A percentile compares a stretch with the other conserved stretches of the same genome.
These are phyloP conservation scores for Silvanus unidentatus DNA, from an alignment of 2,888 invertebrate genomes.

Conservation along the genomic window DNA sequence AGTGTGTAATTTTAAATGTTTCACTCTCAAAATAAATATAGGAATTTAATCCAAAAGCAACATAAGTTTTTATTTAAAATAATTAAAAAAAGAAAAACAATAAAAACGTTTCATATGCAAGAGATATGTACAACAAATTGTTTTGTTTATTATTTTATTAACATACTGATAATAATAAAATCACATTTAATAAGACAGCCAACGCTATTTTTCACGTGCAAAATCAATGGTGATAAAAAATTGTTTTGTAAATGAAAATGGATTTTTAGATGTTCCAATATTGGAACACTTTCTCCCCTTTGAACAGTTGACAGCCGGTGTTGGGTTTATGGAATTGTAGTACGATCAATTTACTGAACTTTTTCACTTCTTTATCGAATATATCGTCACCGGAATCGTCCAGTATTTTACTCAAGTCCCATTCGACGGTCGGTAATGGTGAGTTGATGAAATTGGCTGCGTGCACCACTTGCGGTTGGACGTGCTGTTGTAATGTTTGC, in stretches of 20 bases:
- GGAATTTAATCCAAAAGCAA: not conserved
- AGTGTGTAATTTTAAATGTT: no score
- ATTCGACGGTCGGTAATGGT: conserved; percentile 61
- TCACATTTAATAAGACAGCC: conserved; percentile 1
- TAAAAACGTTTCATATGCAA: not conserved
- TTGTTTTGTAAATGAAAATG: no score
- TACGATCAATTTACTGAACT: conserved; percentile 67
- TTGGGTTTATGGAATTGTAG: conserved; percentile 67
- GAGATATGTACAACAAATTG: no score
- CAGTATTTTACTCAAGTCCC: conserved; percentile 60
- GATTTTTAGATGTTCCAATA: conserved; percentile 55
- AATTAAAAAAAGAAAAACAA: not conserved
- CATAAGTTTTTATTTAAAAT: conserved; percentile 1
- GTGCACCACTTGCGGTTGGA: conserved; percentile 63
- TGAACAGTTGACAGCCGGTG: conserved; percentile 51
- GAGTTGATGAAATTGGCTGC: conserved; percentile 68
- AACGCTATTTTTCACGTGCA: not conserved
- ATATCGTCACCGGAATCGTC: conserved; percentile 62
- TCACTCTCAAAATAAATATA: no score
- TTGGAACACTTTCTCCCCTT: conserved; percentile 59
- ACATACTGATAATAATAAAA: not conserved
- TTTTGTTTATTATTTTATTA: no score
- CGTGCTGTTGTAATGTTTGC: conserved; percentile 68
- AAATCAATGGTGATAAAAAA: no score
- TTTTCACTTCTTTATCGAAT: conserved; percentile 72